Conservation (phyloP, 1,140 invertebrate genomes). For the Riptortus pedestris region DNA sequence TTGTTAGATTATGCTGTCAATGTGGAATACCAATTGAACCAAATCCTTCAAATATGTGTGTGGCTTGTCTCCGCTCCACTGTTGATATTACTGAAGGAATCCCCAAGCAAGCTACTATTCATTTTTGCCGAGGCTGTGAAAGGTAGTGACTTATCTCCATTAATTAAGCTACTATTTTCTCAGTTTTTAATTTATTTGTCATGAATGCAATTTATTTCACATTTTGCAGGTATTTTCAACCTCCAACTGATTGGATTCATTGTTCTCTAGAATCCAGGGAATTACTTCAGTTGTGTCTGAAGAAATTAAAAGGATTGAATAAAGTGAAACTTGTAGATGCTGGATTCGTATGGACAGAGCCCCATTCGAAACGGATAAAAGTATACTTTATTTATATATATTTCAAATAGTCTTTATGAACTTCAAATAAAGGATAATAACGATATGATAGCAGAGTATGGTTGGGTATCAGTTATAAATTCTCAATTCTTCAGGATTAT, state of each 20-base stretch:
- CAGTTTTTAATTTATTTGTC: not conserved
- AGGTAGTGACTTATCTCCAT: slow-evolving; percentile 41
- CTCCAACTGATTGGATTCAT: slow-evolving; percentile 81
- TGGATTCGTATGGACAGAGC: slow-evolving; percentile 96
- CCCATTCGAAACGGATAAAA: slow-evolving; percentile 95
- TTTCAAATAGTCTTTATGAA: not conserved
- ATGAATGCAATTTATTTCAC: not conserved
- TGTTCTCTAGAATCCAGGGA: slow-evolving; percentile 88
- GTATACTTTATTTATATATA: slow-evolving; percentile 41
- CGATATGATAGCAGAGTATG: too few species aligned
- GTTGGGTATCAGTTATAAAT: too few species aligned
- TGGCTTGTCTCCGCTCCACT: slow-evolving; percentile 76
- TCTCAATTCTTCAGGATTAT: too few species aligned
- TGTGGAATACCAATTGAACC: slow-evolving; percentile 75
- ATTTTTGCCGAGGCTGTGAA: slow-evolving; percentile 87
- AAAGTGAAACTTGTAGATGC: slow-evolving; percentile 89
- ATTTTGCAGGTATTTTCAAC: slow-evolving; percentile 72
- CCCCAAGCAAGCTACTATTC: slow-evolving; percentile 81
- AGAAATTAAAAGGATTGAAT: slow-evolving; percentile 85
- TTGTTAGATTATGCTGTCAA: slow-evolving; percentile 66
- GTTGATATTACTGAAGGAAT: slow-evolving; percentile 95
- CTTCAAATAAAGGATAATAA: too few species aligned
- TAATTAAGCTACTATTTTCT: not conserved
- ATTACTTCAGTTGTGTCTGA: slow-evolving; percentile 81
- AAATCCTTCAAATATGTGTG: slow-evolving; percentile 96